Evolutionary conservation across 2,888 invertebrate species (phyloP).

Genomic region (Psylliodes chrysocephalus): DNA sequence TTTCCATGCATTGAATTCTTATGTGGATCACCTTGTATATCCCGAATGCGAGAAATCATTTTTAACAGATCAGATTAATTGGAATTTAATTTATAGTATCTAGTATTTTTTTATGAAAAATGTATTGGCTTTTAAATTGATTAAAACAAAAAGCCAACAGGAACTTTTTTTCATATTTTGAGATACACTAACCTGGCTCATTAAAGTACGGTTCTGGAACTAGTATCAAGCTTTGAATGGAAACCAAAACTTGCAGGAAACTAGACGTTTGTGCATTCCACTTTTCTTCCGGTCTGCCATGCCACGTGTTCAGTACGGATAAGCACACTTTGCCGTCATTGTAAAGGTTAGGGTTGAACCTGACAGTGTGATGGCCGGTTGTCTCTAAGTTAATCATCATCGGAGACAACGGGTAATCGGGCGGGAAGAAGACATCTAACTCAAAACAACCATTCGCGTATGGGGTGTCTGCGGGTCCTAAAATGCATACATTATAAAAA

Average conservation of each 20-base stretch:
- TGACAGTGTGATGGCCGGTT: slow-evolving; percentile 86
- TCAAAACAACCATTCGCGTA: slow-evolving; percentile 93
- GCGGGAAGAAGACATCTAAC: slow-evolving; percentile 90
- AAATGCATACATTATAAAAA: background rate
- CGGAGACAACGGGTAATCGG: slow-evolving; percentile 75
- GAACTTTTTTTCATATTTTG: background rate
- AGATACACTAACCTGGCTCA: slow-evolving; percentile 76
- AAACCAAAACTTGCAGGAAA: slow-evolving; percentile 91
- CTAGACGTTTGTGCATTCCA: slow-evolving; percentile 97
- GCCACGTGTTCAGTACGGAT: slow-evolving; percentile 96
- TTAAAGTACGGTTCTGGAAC: slow-evolving; percentile 95
- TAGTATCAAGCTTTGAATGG: slow-evolving; percentile 91
- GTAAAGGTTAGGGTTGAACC: slow-evolving; percentile 94
- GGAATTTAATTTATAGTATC: no score
- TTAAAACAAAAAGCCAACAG: background rate
- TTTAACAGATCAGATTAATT: no score
- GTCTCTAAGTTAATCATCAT: slow-evolving; percentile 93
- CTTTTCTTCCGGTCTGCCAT: slow-evolving; percentile 95
- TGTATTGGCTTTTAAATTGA: background rate
- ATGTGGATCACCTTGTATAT: no score
- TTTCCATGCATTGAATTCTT: no score
- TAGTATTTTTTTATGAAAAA: no score
- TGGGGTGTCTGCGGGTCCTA: slow-evolving; percentile 88
- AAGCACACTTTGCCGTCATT: slow-evolving; percentile 96
- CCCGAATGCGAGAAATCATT: no score